phyloP scores from a whole-genome alignment of 2,888 invertebrate genomes.

The Brassicogethes aeneus region DNA sequence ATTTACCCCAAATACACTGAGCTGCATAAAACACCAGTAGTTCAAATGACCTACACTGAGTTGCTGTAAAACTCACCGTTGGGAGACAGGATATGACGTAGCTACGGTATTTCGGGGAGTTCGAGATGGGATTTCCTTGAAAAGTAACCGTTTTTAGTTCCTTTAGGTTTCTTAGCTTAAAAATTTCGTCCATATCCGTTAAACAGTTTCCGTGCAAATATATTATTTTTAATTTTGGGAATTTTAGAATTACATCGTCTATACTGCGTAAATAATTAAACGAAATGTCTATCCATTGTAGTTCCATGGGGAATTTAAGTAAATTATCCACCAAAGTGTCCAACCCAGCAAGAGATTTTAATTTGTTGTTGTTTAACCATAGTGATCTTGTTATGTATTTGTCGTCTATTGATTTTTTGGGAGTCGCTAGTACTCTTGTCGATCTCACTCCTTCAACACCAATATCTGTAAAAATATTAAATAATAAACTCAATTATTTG shows the following conservation, averaged over 20 bases:
- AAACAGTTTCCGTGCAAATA: constrained; percentile 55
- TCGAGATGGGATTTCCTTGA: constrained; percentile 49
- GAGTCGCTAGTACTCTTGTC: constrained; percentile 38
- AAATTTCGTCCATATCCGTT: constrained; percentile 41
- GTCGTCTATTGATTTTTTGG: constrained; percentile 31
- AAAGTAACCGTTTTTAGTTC: constrained; percentile 47
- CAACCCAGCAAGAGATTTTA: constrained; percentile 36
- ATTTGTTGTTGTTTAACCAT: constrained; percentile 45
- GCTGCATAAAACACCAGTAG: too few relatives aligned
- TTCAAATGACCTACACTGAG: too few relatives aligned
- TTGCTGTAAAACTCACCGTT: constrained; percentile 27
- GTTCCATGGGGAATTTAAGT: constrained; percentile 37
- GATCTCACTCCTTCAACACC: constrained; percentile 35
- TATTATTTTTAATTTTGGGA: constrained; percentile 47
- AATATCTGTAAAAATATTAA: constrained; percentile 21
- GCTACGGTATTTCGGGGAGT: constrained; percentile 35
- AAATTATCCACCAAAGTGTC: constrained; percentile 33
- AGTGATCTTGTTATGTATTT: constrained; percentile 42
- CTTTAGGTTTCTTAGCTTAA: constrained; percentile 40
- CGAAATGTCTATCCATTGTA: constrained; percentile 48
- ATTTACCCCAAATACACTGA: too few relatives aligned
- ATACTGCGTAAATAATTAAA: constrained; percentile 41
- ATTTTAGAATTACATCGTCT: constrained; percentile 35
- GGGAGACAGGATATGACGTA: constrained; percentile 40
- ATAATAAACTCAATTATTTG: too few relatives aligned